phyloP scores from a whole-genome alignment of 1,140 invertebrate species.

The Micrasema minimum region DNA sequence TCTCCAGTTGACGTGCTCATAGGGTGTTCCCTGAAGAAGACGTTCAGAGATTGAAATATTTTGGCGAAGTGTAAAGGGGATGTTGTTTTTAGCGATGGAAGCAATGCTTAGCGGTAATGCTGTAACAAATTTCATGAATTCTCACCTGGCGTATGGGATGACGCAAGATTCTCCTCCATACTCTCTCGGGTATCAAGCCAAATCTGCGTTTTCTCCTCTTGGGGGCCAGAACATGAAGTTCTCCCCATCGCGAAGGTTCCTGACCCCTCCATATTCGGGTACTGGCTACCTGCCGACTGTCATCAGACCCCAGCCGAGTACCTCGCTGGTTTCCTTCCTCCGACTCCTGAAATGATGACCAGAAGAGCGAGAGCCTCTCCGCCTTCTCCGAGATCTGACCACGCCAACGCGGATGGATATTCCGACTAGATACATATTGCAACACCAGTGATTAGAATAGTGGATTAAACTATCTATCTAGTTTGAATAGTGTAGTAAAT shows the following conservation, averaged over 20 bases:
- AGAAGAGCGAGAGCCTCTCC: constrained; percentile 60
- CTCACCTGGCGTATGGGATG: constrained; percentile 54
- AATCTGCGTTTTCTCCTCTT: constrained; percentile 80
- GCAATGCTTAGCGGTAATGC: constrained; percentile 78
- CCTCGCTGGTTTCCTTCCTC: constrained; percentile 62
- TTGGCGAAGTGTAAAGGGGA: constrained; percentile 84
- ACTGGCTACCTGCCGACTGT: constrained; percentile 84
- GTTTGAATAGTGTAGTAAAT: too few species aligned
- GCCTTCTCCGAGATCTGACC: constrained; percentile 64
- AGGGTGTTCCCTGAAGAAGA: constrained; percentile 87
- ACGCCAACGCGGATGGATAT: constrained; percentile 64
- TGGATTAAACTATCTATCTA: too few species aligned
- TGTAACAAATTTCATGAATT: constrained; percentile 54
- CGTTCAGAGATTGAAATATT: constrained; percentile 85
- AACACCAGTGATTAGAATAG: too few species aligned
- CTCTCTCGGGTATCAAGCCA: constrained; percentile 60
- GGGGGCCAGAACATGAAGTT: constrained; percentile 69
- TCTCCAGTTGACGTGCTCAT: constrained; percentile 65
- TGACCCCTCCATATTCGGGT: constrained; percentile 81
- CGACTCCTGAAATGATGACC: constrained; percentile 62
- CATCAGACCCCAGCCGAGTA: constrained; percentile 73
- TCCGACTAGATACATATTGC: constrained; percentile 57
- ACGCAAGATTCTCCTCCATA: constrained; percentile 62
- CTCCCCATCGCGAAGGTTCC: constrained; percentile 73
- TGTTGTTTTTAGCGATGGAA: constrained; percentile 90